These are phyloP conservation scores for Epizoanthus illoricatus DNA, from an alignment of 92 coral and sea anemone species.

Conservation along the genomic window DNA sequence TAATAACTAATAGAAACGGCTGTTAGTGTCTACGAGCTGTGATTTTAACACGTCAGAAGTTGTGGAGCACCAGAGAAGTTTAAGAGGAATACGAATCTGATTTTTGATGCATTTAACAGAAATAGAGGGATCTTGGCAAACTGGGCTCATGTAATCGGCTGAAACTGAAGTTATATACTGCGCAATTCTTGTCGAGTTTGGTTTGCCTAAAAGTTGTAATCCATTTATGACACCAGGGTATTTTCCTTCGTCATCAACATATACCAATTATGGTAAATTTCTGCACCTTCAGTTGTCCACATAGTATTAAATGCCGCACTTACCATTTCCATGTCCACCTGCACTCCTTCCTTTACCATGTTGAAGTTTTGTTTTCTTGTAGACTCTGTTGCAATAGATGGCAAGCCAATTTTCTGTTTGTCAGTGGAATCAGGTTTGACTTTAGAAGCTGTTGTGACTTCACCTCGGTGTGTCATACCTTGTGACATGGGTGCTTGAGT, in stretches of 20 bases:
- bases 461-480: background rate
- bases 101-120: too few relatives aligned
- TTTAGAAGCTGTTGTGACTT: background rate
- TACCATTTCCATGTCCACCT: background rate
- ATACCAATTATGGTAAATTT: too few relatives aligned
- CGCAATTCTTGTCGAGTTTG: background rate
- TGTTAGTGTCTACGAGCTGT: too few relatives aligned
- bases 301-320: background rate
- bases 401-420: background rate
- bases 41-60: too few relatives aligned
- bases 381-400: background rate
- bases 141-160: too few relatives aligned
- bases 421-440: background rate
- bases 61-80: too few relatives aligned
- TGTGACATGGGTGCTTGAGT: background rate
- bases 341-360: background rate
- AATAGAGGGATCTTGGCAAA: too few relatives aligned
- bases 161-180: too few relatives aligned
- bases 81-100: too few relatives aligned
- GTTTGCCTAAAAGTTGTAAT: background rate
- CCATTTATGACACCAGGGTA: background rate
- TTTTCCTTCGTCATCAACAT: too few relatives aligned
- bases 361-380: background rate
- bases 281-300: too few relatives aligned
- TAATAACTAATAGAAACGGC: too few relatives aligned